Percentiles rank a stretch among this genome's conserved stretches.
These are phyloP conservation scores for Volucella inflata DNA, from an alignment of 2,888 invertebrate genomes.

Conservation along the genomic window DNA sequence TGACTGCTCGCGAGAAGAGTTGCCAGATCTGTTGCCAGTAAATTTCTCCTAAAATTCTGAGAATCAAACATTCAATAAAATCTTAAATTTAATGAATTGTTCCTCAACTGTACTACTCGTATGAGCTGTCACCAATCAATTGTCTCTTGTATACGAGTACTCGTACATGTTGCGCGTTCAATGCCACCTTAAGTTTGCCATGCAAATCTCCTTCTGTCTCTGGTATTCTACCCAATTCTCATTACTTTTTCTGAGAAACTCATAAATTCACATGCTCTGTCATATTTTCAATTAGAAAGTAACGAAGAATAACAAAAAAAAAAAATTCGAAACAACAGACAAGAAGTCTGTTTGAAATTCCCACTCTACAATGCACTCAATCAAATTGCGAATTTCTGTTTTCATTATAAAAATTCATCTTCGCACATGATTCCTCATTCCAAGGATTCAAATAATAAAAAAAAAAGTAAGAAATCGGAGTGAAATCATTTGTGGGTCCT, in stretches of 20 bases:
- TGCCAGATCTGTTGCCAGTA: too few species aligned
- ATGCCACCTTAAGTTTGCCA: too few species aligned
- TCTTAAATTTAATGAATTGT: too few species aligned
- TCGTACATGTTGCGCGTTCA: too few species aligned
- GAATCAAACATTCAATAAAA: too few species aligned
- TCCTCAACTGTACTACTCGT: too few species aligned
- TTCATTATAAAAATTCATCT: conserved; percentile 63
- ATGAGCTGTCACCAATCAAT: too few species aligned
- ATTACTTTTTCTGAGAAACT: conserved; percentile 2
- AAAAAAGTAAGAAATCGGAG: not conserved
- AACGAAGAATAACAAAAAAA: not conserved
- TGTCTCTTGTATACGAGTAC: too few species aligned
- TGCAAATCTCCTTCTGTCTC: too few species aligned
- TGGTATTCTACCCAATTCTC: not conserved
- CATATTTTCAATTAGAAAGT: conserved; percentile 46
- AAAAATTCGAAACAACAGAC: not conserved
- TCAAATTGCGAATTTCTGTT: conserved; percentile 54
- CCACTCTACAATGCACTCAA: conserved; percentile 41
- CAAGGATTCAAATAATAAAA: not conserved
- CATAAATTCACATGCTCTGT: conserved; percentile 36
- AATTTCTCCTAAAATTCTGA: too few species aligned
- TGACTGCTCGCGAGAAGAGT: too few species aligned
- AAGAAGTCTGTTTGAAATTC: conserved; percentile 12
- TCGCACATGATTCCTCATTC: conserved; percentile 46
- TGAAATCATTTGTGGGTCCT: conserved; percentile 26